Conservation (phyloP, 92 coral and sea anemone genomes). For the Siderastrea siderea region DNA sequence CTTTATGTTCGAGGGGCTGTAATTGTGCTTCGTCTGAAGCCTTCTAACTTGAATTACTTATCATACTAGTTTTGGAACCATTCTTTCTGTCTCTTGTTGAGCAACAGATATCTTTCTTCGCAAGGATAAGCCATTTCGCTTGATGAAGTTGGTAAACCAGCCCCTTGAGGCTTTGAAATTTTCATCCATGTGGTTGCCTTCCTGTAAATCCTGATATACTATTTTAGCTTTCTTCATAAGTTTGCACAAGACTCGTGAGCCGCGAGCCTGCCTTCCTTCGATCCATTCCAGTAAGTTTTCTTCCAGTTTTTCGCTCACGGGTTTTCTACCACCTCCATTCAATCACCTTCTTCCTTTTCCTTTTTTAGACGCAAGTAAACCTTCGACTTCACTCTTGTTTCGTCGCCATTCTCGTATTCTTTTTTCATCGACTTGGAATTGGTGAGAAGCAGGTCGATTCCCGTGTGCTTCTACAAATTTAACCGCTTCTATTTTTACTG, state of each 20-base stretch:
- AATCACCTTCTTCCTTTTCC: slow-evolving; percentile 66
- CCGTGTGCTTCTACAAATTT: slow-evolving; percentile 73
- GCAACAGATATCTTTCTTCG: too few species aligned
- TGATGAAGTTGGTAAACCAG: too few species aligned
- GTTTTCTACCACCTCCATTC: slow-evolving; percentile 71
- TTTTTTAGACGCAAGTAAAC: slow-evolving; percentile 53
- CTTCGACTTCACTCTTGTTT: slow-evolving; percentile 48
- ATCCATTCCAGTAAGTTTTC: slow-evolving; percentile 65
- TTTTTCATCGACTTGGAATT: slow-evolving; percentile 60
- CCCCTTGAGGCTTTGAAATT: too few species aligned
- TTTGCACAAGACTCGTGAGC: slow-evolving; percentile 52
- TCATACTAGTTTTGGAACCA: too few species aligned
- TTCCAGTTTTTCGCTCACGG: slow-evolving; percentile 52
- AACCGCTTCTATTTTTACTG: slow-evolving; percentile 72
- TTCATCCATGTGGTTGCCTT: too few species aligned
- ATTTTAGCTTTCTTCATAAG: slow-evolving; percentile 47
- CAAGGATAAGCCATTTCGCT: too few species aligned
- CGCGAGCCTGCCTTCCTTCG: slow-evolving; percentile 61
- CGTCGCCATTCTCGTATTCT: slow-evolving; percentile 54
- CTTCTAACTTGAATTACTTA: too few species aligned
- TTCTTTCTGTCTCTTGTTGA: too few species aligned
- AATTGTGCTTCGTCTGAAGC: too few species aligned
- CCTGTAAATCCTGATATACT: slow-evolving; percentile 40
- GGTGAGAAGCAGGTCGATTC: slow-evolving; percentile 81
- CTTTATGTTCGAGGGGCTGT: too few species aligned